Evolutionary conservation across 2,797 vertebrate species (phyloP).

Genomic region (Oceanodroma leucorhoa): DNA sequence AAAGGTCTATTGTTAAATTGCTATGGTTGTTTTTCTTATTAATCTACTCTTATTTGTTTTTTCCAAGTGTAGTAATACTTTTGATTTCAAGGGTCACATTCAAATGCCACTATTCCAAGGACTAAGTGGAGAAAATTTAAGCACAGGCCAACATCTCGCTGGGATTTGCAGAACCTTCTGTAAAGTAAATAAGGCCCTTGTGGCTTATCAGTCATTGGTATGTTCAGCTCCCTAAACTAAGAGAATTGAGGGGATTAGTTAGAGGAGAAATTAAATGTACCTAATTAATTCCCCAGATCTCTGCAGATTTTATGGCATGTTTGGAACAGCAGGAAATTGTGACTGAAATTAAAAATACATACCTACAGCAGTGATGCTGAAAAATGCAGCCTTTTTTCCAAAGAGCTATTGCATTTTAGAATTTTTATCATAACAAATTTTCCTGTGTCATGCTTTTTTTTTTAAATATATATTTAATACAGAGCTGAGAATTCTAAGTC

Average conservation of each 20-base stretch:
- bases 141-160: neutral
- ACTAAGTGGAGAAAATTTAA: slow-evolving; percentile 18
- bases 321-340: slow-evolving; percentile 48
- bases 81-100: slow-evolving; percentile 45
- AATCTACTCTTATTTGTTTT: neutral
- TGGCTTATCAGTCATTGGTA: slow-evolving; percentile 46
- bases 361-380: neutral
- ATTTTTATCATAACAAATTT: neutral
- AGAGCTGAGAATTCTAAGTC: neutral
- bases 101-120: slow-evolving; percentile 11
- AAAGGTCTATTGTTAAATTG: neutral
- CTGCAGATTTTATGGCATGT: slow-evolving; percentile 50
- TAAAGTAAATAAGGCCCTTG: slow-evolving; percentile 59
- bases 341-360: slow-evolving; percentile 60
- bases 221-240: slow-evolving; percentile 57
- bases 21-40: neutral
- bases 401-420: neutral
- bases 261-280: slow-evolving; percentile 58
- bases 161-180: slow-evolving; percentile 44
- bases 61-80: slow-evolving; percentile 7
- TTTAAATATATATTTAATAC: neutral
- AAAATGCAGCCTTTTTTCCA: neutral
- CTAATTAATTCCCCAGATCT: slow-evolving; percentile 71
- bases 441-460: neutral
- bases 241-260: slow-evolving; percentile 60